Conservation (phyloP, 1,140 invertebrate species). For the Tetraneura akinire region DNA sequence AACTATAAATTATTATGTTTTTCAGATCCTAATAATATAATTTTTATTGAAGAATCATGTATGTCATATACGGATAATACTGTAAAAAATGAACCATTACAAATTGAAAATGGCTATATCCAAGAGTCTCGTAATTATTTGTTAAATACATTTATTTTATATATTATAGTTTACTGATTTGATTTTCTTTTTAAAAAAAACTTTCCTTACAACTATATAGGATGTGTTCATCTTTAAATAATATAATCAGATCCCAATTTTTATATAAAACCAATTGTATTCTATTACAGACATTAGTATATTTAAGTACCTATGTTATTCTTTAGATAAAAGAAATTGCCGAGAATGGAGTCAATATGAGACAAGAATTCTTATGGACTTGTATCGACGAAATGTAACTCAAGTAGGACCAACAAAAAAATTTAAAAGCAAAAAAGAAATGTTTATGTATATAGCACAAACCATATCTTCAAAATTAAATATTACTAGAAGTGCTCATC, state of each 20-base stretch:
- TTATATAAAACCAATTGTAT: no score
- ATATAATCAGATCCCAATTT: no score
- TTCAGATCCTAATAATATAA: constrained; percentile 35
- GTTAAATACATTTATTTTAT: not conserved
- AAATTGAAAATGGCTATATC: not conserved
- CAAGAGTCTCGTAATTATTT: constrained; percentile 25
- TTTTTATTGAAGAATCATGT: constrained; percentile 30
- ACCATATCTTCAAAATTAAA: constrained; percentile 36
- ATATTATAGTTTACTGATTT: no score
- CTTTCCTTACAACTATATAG: no score
- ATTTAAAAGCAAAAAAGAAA: constrained; percentile 48
- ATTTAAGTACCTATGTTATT: no score
- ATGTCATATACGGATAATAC: not conserved
- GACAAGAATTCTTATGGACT: constrained; percentile 45
- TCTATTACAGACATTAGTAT: no score
- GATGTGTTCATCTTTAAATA: no score
- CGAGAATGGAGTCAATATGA: constrained; percentile 48
- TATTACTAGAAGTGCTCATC: constrained; percentile 35
- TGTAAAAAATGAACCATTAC: not conserved
- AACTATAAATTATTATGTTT: not conserved
- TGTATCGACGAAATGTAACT: constrained; percentile 40
- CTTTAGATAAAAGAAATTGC: constrained; percentile 30
- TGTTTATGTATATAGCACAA: constrained; percentile 39
- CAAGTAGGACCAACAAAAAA: constrained; percentile 44
- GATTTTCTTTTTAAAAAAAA: no score